Evolutionary conservation across 2,888 invertebrate species (phyloP), one percentile per base, ranked within the genome.

Genomic region (Stenchaetothrips biformis): DNA sequence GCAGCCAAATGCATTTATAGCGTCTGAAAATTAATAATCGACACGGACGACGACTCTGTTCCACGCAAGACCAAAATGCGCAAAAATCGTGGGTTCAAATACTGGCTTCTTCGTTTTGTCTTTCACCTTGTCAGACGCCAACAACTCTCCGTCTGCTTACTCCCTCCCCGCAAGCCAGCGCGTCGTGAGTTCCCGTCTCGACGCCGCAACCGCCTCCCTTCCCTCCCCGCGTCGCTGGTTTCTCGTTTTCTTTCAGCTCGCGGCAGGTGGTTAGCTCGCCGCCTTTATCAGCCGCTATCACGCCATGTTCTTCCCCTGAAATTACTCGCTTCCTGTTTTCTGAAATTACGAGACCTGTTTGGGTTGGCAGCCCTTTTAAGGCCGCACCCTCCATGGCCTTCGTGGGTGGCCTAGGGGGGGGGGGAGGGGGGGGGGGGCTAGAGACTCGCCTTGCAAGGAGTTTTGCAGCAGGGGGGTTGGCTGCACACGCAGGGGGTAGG

Each of bases 321-420:
- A 74, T 74, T 74, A 74, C 67, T 74, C 67, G 67, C 67, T 74
- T 74, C 67, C 67, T 74, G 67, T 74, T 74, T 74, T 74, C 67
- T 74, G 67, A 74, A 74, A 74, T 74, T 74, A 74, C 67, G 67
- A 74, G 67, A 74, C 67, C 67, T 74, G 67, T 74, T 74, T 74
- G 67, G 37, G 67, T 74, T 74, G 67, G 67, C 67, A 74, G 67
- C 67, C 67, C 67, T 67, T 67, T 67, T 21, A 67, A 67, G 67
- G 67, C n/a, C 67, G 67, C 67, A 1, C 67, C 67, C 37, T 4
- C 37, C 53, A 13, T 13, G 16, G 13, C 53, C 53, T 74, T 25
- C 21, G 25, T 74, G 67, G 67, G 67, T 74, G 67, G 67, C 25
- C 67, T 67, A 21, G n/a, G n/a, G n/a, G n/a, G n/a, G n/a, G n/a